phyloP scores from a whole-genome alignment of 2,113 vertebrate genomes.

The Vicugna pacos region DNA sequence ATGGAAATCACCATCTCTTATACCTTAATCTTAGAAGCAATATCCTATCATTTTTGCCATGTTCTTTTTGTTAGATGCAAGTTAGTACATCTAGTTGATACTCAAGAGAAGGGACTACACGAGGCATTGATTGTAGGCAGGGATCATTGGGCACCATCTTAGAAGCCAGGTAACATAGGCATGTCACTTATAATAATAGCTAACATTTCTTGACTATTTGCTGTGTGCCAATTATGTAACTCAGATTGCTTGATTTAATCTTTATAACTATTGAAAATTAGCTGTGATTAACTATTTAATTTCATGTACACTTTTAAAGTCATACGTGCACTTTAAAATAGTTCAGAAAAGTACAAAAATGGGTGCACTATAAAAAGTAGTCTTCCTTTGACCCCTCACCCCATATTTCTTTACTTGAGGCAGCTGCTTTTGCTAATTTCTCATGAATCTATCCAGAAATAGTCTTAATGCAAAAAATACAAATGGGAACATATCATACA shows the following conservation, averaged over 20 bases:
- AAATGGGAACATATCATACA: background rate
- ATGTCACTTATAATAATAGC: background rate
- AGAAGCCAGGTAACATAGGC: background rate
- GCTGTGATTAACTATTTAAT: background rate
- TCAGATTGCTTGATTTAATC: slow-evolving; percentile 28
- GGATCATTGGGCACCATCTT: background rate
- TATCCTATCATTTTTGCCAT: background rate
- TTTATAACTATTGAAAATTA: background rate
- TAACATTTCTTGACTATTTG: slow-evolving; percentile 5
- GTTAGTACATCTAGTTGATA: background rate
- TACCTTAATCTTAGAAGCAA: background rate
- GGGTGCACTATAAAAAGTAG: background rate
- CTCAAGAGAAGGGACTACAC: background rate
- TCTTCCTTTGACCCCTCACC: background rate
- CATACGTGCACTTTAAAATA: background rate
- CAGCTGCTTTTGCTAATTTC: background rate
- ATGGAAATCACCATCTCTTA: background rate
- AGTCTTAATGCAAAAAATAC: background rate
- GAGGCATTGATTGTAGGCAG: background rate
- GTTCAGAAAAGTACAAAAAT: background rate
- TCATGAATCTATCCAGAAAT: background rate
- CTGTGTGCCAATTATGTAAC: background rate
- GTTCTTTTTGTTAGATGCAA: background rate
- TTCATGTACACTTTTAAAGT: slow-evolving; percentile 10
- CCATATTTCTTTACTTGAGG: background rate